Evolutionary conservation across 2,797 vertebrate species (phyloP).

Genomic region (Onychomys torridus): DNA sequence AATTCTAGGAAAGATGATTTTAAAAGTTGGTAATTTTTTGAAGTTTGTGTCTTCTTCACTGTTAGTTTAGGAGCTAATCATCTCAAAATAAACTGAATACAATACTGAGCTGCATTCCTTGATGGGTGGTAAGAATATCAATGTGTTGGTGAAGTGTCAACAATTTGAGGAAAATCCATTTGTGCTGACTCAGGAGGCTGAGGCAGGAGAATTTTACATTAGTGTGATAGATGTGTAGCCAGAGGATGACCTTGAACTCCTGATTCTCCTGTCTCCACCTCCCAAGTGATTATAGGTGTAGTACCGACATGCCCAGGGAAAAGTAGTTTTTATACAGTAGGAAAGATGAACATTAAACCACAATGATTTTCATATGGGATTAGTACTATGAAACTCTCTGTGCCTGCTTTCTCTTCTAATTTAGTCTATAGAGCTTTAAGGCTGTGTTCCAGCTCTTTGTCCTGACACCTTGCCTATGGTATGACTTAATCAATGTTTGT

Average conservation of each 20-base stretch:
- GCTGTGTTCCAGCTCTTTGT: background rate
- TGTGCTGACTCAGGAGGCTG: background rate
- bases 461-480: background rate
- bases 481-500: background rate
- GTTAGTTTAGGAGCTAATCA: background rate
- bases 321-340: background rate
- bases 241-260: background rate
- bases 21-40: background rate
- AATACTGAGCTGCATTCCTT: slow-evolving; percentile 19
- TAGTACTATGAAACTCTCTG: background rate
- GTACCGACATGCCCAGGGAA: background rate
- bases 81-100: slow-evolving; percentile 44
- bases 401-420: background rate
- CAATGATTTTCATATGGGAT: slow-evolving; percentile 4
- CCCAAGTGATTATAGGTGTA: background rate
- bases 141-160: slow-evolving; percentile 3
- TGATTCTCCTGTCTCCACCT: background rate
- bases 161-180: background rate
- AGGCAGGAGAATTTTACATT: background rate
- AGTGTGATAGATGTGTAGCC: background rate
- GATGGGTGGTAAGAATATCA: slow-evolving; percentile 4
- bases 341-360: background rate
- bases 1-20: slow-evolving; percentile 27
- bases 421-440: background rate
- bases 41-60: background rate